These are phyloP conservation scores for Oxyscelio sp. DNA, from an alignment of 2,888 invertebrate species.

Conservation along the genomic window DNA sequence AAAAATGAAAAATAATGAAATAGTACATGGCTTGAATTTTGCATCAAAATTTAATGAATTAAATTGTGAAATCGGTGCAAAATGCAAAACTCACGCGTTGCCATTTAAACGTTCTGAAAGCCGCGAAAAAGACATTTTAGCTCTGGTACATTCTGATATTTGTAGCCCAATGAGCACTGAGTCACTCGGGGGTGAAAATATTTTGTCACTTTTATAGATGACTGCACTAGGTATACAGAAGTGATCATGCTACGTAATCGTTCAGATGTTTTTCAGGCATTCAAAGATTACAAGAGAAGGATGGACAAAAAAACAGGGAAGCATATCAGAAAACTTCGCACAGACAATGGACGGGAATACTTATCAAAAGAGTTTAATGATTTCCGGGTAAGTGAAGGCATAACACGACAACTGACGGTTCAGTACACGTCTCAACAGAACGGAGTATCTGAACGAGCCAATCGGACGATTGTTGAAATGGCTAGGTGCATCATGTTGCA, in stretches of 20 bases:
- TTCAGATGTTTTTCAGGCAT: slow-evolving; percentile 45
- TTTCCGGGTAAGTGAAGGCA: slow-evolving; percentile 52
- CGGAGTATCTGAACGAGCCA: slow-evolving; percentile 72
- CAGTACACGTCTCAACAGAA: slow-evolving; percentile 74
- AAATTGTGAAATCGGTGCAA: slow-evolving; percentile 40
- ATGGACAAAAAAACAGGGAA: slow-evolving; percentile 55
- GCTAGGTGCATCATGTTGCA: slow-evolving; percentile 76
- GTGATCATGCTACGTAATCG: slow-evolving; percentile 38
- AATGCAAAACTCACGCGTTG: slow-evolving; percentile 66
- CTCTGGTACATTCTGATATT: slow-evolving; percentile 73
- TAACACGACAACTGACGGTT: slow-evolving; percentile 63
- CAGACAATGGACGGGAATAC: slow-evolving; percentile 72
- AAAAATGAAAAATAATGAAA: slow-evolving; percentile 53
- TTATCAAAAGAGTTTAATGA: slow-evolving; percentile 55
- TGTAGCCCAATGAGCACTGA: slow-evolving; percentile 55
- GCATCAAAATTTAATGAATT: background rate
- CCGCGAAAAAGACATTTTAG: slow-evolving; percentile 46
- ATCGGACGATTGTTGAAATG: slow-evolving; percentile 73
- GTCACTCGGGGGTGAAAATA: slow-evolving; percentile 54
- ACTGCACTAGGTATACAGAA: slow-evolving; percentile 40
- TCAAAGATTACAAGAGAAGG: slow-evolving; percentile 55
- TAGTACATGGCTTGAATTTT: slow-evolving; percentile 61
- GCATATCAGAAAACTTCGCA: slow-evolving; percentile 61
- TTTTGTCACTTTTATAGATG: slow-evolving; percentile 69
- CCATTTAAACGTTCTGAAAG: slow-evolving; percentile 41